Percentiles rank a stretch among this genome's conserved stretches.
Conservation (phyloP, 1,140 invertebrate genomes). For the Triops cancriformis region DNA sequence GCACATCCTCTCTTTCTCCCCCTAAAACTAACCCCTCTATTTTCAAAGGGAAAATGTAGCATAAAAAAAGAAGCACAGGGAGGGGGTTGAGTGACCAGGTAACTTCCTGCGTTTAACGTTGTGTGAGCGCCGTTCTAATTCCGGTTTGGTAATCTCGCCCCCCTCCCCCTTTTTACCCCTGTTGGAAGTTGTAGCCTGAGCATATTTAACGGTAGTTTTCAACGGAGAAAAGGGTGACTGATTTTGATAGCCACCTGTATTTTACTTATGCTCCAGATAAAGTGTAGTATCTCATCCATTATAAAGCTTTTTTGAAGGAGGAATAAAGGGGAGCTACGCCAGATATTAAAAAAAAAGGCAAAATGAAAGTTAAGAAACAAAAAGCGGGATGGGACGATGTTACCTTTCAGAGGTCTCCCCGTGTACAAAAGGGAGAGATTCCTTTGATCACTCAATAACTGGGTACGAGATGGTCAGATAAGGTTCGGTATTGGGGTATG, state of each 20-base stretch:
- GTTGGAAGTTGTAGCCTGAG: not conserved
- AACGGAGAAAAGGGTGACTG: not conserved
- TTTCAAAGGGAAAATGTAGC: not conserved
- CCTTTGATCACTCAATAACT: constrained; percentile 1
- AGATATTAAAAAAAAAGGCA: no score
- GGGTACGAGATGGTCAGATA: not conserved
- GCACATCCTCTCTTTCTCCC: constrained; percentile 11
- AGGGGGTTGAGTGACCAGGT: constrained; percentile 8
- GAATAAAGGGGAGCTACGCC: not conserved
- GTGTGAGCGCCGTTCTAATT: not conserved
- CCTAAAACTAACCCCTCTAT: not conserved
- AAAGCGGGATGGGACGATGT: not conserved
- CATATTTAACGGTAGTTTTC: not conserved
- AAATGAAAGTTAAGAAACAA: no score
- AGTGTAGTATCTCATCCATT: not conserved
- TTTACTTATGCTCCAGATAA: not conserved
- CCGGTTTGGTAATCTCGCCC: not conserved
- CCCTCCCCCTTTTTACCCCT: not conserved
- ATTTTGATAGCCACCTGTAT: constrained; percentile 1
- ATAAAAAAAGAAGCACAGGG: not conserved
- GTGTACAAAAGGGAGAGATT: not conserved
- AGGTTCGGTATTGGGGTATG: constrained; percentile 4
- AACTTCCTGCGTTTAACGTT: not conserved
- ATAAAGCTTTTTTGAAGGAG: not conserved
- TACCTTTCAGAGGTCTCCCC: not conserved